phyloP scores from a whole-genome alignment of 1,140 invertebrate species.

The Alviniconcha marisindica region DNA sequence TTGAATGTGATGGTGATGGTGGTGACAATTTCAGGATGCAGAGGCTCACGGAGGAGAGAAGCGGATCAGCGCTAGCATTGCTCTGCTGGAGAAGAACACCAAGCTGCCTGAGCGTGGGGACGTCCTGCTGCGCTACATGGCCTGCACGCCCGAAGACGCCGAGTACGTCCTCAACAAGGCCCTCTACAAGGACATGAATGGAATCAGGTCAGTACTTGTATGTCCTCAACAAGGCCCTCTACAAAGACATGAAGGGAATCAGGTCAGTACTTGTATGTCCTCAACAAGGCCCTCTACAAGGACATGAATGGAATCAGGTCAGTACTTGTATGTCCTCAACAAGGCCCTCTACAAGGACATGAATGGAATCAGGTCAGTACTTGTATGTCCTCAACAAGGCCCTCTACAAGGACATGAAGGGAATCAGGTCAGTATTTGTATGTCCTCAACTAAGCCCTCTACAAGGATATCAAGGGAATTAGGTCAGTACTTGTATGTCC shows the following conservation, averaged over 20 bases:
- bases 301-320: conserved; percentile 75
- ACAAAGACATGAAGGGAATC: no score
- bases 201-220: conserved; percentile 67
- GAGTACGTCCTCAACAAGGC: conserved; percentile 70
- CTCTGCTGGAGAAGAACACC: conserved; percentile 70
- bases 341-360: conserved; percentile 72
- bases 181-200: conserved; percentile 74
- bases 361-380: conserved; percentile 71
- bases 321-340: conserved; percentile 63
- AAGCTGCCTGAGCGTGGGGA: conserved; percentile 63
- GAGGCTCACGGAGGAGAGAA: conserved; percentile 75
- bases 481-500: no score
- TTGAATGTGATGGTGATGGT: no score
- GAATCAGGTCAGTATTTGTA: no score
- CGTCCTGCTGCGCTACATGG: conserved; percentile 69
- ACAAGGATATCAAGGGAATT: no score
- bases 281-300: conserved; percentile 70
- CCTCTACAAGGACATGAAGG: no score
- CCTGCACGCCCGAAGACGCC: conserved; percentile 73
- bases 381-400: no score
- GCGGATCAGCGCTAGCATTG: conserved; percentile 72
- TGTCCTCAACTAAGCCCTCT: no score
- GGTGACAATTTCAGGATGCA: conserved; percentile 68
- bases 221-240: no score
- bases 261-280: no score